Conservation (phyloP, 1,140 invertebrate species). For the Paraescarpia echinospica region DNA sequence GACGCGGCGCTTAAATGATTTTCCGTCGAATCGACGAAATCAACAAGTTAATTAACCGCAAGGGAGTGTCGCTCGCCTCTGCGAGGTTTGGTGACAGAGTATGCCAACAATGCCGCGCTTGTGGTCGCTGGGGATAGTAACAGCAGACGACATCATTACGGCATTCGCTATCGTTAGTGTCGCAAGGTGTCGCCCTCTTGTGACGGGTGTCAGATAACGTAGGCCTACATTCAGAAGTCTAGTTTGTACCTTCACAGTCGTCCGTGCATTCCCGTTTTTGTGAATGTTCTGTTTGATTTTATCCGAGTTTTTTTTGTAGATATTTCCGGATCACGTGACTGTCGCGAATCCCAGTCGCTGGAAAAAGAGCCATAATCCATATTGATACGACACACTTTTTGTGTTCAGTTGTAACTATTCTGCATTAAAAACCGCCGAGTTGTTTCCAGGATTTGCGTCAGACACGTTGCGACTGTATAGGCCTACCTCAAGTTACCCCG, state of each 20-base stretch:
- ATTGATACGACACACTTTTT: neutral
- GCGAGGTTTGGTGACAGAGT: neutral
- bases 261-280: neutral
- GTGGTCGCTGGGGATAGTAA: neutral
- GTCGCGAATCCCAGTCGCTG: neutral
- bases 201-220: neutral
- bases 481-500: too few relatives aligned
- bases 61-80: neutral
- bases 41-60: neutral
- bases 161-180: neutral
- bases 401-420: neutral
- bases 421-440: too few relatives aligned
- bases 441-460: too few relatives aligned
- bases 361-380: neutral
- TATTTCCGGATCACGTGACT: neutral
- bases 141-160: neutral
- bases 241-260: neutral
- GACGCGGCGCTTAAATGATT: conserved; percentile 3
- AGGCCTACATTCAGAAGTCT: neutral
- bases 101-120: neutral
- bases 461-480: too few relatives aligned
- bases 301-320: neutral
- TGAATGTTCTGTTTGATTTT: neutral
- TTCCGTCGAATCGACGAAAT: conserved; percentile 4
- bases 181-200: neutral